phyloP scores from a whole-genome alignment of 2,888 invertebrate genomes.

The Anorthoa munda region DNA sequence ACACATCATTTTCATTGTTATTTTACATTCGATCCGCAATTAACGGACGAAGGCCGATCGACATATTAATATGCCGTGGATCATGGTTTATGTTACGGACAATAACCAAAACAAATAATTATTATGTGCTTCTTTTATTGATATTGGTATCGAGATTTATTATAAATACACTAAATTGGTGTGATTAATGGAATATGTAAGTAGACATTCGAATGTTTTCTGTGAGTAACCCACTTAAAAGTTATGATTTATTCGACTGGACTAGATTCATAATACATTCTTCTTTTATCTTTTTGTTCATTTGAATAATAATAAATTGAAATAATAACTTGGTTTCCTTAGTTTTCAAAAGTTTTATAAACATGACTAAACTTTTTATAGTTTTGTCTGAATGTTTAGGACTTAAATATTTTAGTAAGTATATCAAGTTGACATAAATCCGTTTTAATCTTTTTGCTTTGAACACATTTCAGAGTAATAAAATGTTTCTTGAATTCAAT shows the following conservation, averaged over 20 bases:
- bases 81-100: slow-evolving; percentile 25
- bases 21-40: slow-evolving; percentile 54
- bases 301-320: background rate
- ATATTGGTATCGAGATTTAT: slow-evolving; percentile 17
- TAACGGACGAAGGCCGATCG: slow-evolving; percentile 32
- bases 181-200: slow-evolving; percentile 2
- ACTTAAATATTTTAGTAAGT: too few species aligned
- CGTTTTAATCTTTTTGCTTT: background rate
- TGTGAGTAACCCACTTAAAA: background rate
- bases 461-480: too few species aligned
- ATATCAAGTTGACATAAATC: slow-evolving; percentile 2
- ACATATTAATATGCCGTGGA: slow-evolving; percentile 29
- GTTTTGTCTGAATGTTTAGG: background rate
- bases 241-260: slow-evolving; percentile 18
- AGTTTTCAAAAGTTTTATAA: slow-evolving; percentile 14
- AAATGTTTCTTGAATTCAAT: background rate
- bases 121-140: slow-evolving; percentile 29
- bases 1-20: slow-evolving; percentile 50
- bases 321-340: background rate
- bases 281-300: background rate
- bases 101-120: slow-evolving; percentile 28
- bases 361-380: background rate
- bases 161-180: background rate
- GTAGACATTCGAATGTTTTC: background rate
- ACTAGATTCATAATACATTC: background rate